phyloP scores from a whole-genome alignment of 2,113 vertebrate genomes.

The Columba livia region DNA sequence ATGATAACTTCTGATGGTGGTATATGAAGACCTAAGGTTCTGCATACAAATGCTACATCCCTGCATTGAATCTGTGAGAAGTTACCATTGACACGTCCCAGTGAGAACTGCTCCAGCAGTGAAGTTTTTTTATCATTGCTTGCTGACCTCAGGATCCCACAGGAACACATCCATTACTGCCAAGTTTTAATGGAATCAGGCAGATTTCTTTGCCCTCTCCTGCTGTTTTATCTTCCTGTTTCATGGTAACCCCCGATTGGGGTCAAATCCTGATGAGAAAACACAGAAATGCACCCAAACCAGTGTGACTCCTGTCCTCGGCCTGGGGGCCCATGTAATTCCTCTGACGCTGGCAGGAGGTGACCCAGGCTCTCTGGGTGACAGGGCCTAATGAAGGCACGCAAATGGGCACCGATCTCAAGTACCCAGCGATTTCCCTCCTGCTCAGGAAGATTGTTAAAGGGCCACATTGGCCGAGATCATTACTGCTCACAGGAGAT shows the following conservation, averaged over 20 bases:
- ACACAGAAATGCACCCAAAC: background rate
- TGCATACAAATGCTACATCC: background rate
- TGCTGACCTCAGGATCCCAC: background rate
- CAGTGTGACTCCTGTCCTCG: background rate
- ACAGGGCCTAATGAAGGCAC: background rate
- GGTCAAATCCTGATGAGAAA: background rate
- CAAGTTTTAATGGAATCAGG: background rate
- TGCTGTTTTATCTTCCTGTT: background rate
- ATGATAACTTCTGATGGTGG: background rate
- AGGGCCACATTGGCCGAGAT: background rate
- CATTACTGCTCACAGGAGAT: background rate
- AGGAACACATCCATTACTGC: background rate
- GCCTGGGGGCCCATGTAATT: background rate
- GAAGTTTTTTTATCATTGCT: background rate
- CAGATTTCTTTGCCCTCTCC: background rate
- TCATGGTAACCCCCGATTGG: background rate
- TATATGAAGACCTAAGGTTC: background rate
- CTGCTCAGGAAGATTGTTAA: background rate
- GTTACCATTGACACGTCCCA: background rate
- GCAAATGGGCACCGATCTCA: background rate
- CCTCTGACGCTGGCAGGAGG: accelerated
- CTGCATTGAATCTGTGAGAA: background rate
- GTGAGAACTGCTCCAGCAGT: background rate
- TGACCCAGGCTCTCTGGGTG: background rate
- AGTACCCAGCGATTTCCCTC: background rate